Percentiles rank a stretch among this genome's conserved stretches.
Conservation (phyloP, 2,888 invertebrate genomes). For the Drosophila algonquin region DNA sequence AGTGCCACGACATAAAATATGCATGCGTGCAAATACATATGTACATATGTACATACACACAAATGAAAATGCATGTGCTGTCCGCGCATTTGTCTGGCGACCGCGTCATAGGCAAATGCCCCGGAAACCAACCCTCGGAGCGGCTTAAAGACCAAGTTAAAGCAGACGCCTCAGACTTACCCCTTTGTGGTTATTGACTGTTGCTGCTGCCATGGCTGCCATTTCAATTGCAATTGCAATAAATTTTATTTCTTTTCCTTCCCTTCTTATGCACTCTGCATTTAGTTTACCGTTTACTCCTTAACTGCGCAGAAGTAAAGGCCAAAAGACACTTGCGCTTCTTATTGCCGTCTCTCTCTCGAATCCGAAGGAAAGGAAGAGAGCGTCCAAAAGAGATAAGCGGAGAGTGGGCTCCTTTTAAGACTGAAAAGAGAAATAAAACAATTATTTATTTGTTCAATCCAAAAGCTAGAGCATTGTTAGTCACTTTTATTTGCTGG, state of each 20-base stretch:
- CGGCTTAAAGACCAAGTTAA: slow-evolving; percentile 70
- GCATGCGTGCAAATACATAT: not conserved
- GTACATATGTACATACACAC: not conserved
- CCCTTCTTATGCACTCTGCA: slow-evolving; percentile 14
- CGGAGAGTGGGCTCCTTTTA: slow-evolving; percentile 51
- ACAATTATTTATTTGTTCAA: slow-evolving; percentile 38
- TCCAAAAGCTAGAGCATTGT: slow-evolving; percentile 8
- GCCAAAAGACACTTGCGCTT: slow-evolving; percentile 69
- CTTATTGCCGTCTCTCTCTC: slow-evolving; percentile 25
- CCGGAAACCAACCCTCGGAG: slow-evolving; percentile 60
- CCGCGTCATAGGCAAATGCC: slow-evolving; percentile 45
- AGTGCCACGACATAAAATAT: not conserved
- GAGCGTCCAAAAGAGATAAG: slow-evolving; percentile 21
- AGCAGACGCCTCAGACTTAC: slow-evolving; percentile 60
- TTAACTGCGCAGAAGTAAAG: slow-evolving; percentile 63
- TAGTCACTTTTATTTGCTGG: slow-evolving; percentile 42
- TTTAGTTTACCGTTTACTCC: slow-evolving; percentile 8
- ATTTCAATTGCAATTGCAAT: slow-evolving; percentile 29
- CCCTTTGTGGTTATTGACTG: slow-evolving; percentile 64
- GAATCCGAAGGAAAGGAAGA: slow-evolving; percentile 6
- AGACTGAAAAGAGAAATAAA: slow-evolving; percentile 53
- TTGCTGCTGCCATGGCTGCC: slow-evolving; percentile 51
- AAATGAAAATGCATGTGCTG: slow-evolving; percentile 1
- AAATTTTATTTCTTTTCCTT: slow-evolving; percentile 19
- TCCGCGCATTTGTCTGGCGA: slow-evolving; percentile 36